Evolutionary conservation across 2,797 vertebrate species (phyloP), one percentile per base, ranked within the genome.

Genomic region (Micromesistius poutassou): DNA sequence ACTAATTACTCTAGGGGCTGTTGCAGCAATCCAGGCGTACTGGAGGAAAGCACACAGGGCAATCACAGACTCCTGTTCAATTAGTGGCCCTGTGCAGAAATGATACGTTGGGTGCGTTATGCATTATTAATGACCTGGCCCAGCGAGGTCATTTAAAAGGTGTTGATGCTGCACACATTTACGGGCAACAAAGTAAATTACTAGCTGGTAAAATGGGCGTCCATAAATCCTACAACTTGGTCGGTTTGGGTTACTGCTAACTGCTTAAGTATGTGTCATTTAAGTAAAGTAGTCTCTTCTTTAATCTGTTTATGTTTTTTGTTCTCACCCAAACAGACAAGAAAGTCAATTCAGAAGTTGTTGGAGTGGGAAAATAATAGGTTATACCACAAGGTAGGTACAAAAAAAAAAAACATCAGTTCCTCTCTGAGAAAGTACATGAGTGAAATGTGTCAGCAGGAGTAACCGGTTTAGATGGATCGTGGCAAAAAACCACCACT

Each of bases 311-410:
- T 8, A n/a, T 62, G 22, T 19, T 8, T 62, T 68, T 28, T 68
- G 25, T 68, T 25, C 84, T 73, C 86, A 36, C 83, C 88, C 79
- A 72, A 13, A 77, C 93, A 99, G 98, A 98, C 97, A 76, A 96
- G 97, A 94, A 94, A 97, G 90, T 98, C 98, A 71, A 97, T 99
- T 93, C 97, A 99, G 91, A 99, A 99, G 92, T 92, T 99, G 86
- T 86, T 99, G 94, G 97, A 99, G 92, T 99, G 97, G 98, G 98
- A 99, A 93, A 99, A 99, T 93, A 98, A 99, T 94, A 91, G 97
- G 92, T 92, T 99, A 87, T 99, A 99, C 94, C 97, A 98, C 90
- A 99, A 99, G 97, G 98, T 99, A 95, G 96, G 94, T 68, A 74
- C 84, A 16, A 38, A 72, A 5, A 28, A 5, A 25, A 62, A 79